phyloP scores from a whole-genome alignment of 2,888 invertebrate species.

The Drosophila rellima region DNA sequence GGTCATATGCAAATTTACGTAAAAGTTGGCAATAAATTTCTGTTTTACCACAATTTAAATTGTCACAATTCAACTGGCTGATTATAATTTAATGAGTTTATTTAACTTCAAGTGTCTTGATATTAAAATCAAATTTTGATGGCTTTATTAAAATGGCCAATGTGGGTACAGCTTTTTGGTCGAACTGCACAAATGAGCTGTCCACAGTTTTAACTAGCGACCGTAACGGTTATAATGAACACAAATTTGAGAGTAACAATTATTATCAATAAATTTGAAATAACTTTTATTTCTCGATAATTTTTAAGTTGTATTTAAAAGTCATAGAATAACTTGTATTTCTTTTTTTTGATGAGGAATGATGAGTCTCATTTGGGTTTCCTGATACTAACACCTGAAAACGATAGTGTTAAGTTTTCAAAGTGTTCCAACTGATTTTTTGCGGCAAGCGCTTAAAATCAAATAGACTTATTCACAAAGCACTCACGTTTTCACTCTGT shows the following conservation, averaged over 20 bases:
- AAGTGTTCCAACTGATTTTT: not conserved
- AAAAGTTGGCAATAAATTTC: conserved; percentile 22
- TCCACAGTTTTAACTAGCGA: not conserved
- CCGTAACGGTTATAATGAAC: no score
- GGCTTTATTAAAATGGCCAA: conserved; percentile 3
- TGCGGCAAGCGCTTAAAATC: conserved; percentile 8
- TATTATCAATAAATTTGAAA: no score
- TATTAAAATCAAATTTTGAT: conserved; percentile 11
- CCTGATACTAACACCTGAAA: no score
- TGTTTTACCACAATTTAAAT: not conserved
- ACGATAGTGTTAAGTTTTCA: conserved; percentile 8
- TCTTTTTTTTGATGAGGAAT: no score
- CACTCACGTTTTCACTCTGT: not conserved
- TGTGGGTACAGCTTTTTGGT: conserved; percentile 5
- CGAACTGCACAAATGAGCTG: not conserved
- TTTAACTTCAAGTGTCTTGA: conserved; percentile 6
- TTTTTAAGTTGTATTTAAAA: no score
- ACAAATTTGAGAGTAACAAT: no score
- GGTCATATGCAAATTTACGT: conserved; percentile 37
- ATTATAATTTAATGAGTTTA: conserved; percentile 15
- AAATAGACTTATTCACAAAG: conserved; percentile 13
- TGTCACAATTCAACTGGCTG: conserved; percentile 17
- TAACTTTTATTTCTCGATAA: no score
- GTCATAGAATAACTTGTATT: no score
- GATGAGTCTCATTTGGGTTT: no score